These are phyloP conservation scores for Eustalomyia histrio DNA, from an alignment of 2,888 invertebrate genomes.

Conservation along the genomic window DNA sequence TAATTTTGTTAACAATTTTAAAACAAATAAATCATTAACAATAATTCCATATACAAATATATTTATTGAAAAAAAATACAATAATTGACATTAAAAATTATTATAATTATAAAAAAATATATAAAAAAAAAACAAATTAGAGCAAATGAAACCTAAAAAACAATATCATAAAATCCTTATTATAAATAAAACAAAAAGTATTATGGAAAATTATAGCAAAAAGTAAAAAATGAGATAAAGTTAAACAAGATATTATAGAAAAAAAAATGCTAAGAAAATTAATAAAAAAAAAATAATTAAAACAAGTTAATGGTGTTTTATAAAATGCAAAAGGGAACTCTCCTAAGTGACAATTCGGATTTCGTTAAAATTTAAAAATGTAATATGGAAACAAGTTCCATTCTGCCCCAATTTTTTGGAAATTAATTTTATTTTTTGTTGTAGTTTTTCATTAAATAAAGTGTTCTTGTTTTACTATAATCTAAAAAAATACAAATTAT, in stretches of 20 bases:
- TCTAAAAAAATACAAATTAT: no score
- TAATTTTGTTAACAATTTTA: constrained; percentile 50
- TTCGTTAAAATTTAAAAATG: no score
- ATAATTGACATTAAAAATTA: constrained; percentile 57
- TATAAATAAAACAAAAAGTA: constrained; percentile 45
- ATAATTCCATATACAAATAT: constrained; percentile 11
- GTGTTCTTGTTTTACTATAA: no score
- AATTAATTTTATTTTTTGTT: no score
- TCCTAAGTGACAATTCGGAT: no score
- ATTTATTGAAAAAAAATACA: constrained; percentile 55
- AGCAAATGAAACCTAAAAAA: constrained; percentile 39
- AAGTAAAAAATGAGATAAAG: constrained; percentile 16
- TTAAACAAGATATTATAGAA: constrained; percentile 35
- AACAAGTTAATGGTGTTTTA: not conserved
- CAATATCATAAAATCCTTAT: constrained; percentile 23
- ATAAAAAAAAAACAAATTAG: constrained; percentile 29
- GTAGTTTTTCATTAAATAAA: no score
- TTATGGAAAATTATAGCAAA: constrained; percentile 50
- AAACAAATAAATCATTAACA: constrained; percentile 7
- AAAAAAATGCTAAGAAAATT: constrained; percentile 45
- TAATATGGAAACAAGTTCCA: no score
- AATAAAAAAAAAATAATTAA: constrained; percentile 33
- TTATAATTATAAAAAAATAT: constrained; percentile 19
- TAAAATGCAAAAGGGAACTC: no score
- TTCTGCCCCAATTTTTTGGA: no score